These are phyloP conservation scores for Siniperca chuatsi DNA, from an alignment of 2,113 vertebrate genomes.

Conservation along the genomic window DNA sequence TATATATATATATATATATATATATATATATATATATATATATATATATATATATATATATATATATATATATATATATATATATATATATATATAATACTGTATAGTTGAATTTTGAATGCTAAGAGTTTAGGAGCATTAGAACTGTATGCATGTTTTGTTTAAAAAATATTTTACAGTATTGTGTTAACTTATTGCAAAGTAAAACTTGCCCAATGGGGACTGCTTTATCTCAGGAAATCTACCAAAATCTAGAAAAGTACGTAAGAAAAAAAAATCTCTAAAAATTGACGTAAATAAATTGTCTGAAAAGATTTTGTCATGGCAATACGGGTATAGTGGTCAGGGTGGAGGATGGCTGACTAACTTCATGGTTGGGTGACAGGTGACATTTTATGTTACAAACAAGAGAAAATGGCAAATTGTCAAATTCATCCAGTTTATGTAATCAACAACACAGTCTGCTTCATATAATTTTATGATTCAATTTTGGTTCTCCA, in stretches of 20 bases:
- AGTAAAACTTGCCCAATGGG: not conserved
- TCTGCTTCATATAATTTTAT: not conserved
- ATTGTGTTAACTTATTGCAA: not conserved
- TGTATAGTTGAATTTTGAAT: not conserved
- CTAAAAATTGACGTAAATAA: no score
- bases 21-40: no score
- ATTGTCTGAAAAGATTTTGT: not conserved
- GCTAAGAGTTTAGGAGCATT: not conserved
- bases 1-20: no score
- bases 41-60: slow-evolving; percentile 10
- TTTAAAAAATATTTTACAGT: not conserved
- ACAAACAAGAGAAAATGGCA: not conserved
- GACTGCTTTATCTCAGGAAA: not conserved
- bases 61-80: no score
- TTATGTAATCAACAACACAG: slow-evolving; percentile 6
- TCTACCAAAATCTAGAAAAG: not conserved
- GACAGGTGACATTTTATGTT: slow-evolving; percentile 1
- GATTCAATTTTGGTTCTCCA: slow-evolving; percentile 10
- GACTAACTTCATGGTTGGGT: not conserved
- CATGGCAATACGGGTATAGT: not conserved
- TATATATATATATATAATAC: slow-evolving; percentile 14
- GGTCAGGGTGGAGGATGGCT: not conserved
- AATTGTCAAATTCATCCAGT: not conserved
- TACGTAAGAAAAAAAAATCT: not conserved
- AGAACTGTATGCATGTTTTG: not conserved